Base-by-base conservation (phyloP, 2,797 vertebrate genomes). In the Pempheris klunzingeri region DNA sequence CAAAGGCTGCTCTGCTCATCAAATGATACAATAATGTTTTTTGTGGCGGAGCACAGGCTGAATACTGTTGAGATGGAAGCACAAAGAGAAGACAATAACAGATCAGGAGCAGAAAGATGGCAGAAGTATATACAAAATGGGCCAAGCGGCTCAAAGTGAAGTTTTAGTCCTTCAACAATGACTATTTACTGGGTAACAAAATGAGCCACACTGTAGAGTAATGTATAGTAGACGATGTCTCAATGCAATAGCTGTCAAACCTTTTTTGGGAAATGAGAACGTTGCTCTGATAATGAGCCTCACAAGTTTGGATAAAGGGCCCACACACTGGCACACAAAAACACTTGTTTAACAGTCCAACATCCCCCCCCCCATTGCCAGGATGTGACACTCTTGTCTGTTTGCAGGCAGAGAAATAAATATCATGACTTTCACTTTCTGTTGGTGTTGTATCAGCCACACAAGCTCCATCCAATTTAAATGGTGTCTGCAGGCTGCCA, bases 391-490 rank as follows among this genome's bases (percentile, higher is more conserved):
- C 52, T n/a, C 20, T 5, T 49, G n/a, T 73, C 68, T 78, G 65
- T 84, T 71, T 61, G 65, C 59, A 72, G 64, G 52, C 22, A 12
- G 38, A 73, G 47, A 60, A 74, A 88, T 76, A 64, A 75, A 88
- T 59, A 82, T 67, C 53, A 41, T 4, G 4, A 71, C 32, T 76
- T 73, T 69, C 46, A 53, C 41, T 57, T 41, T 68, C 47, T 79
- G 64, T 44, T 58, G 60, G 11, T 61, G 77, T 59, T 66, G 38
- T 52, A 67, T 69, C 60, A 62, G 71, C 71, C 49, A 24, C 74
- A 74, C 22, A 60, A 75, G 72, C 70, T 72, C 50, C 43, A 60
- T 52, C 71, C 66, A 78, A 74, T 83, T 79, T 71, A 78, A 84
- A 80, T 74, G 36, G 70, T 54, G 22, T 79, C 71, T 81, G 54